phyloP scores from a whole-genome alignment of 2,797 vertebrate species.

The Sandelia bainsii region DNA sequence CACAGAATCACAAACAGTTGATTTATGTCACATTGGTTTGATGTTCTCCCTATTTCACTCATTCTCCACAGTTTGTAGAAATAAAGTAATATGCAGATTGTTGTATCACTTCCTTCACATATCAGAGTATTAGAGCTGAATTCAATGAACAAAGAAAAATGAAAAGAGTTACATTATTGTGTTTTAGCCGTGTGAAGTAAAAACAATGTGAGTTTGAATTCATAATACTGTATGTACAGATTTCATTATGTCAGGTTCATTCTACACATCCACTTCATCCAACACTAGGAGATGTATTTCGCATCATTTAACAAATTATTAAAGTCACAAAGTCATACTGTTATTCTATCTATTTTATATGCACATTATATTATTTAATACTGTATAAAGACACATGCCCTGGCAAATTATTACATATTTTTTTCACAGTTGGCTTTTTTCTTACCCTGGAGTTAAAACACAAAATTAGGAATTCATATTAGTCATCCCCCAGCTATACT shows the following conservation, averaged over 20 bases:
- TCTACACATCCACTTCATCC: too few species aligned
- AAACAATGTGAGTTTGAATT: neutral
- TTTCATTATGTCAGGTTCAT: conserved; percentile 16
- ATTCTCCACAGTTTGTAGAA: neutral
- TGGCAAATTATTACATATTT: conserved; percentile 32
- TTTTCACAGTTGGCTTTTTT: conserved; percentile 52
- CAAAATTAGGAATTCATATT: conserved; percentile 72
- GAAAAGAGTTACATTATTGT: neutral
- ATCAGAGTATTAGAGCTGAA: neutral
- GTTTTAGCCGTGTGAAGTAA: neutral
- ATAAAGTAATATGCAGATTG: neutral
- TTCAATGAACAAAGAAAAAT: neutral
- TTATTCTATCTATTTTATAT: conserved; percentile 28
- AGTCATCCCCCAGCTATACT: conserved; percentile 71
- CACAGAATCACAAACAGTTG: neutral
- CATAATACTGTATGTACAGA: too few species aligned
- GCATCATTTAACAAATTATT: conserved; percentile 26
- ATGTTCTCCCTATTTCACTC: neutral
- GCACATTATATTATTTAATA: conserved; percentile 28
- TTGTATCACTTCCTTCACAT: neutral
- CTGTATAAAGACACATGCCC: conserved; percentile 9
- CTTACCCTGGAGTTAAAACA: conserved; percentile 58
- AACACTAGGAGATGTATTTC: conserved; percentile 13
- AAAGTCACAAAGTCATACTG: conserved; percentile 26
- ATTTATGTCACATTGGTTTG: neutral